Conservation (phyloP, 2,888 invertebrate genomes). For the Creontiades dilutus region DNA sequence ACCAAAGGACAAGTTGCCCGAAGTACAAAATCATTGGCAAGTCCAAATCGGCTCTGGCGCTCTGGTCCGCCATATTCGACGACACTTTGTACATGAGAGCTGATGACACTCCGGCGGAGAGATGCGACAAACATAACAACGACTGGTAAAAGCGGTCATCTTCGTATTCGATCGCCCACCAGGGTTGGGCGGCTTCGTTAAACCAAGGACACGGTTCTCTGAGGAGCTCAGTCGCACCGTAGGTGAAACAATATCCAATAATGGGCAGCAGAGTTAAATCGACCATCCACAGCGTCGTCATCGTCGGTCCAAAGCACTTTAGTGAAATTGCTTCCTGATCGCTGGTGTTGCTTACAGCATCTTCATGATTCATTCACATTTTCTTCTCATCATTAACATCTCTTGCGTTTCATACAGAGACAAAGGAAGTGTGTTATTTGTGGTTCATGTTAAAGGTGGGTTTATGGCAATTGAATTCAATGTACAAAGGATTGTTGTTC, state of each 20-base stretch:
- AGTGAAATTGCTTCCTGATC: too few relatives aligned
- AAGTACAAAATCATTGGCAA: neutral
- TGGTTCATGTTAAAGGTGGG: too few relatives aligned
- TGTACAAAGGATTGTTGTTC: too few relatives aligned
- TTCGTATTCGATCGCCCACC: neutral
- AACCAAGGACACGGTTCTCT: neutral
- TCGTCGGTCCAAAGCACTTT: neutral
- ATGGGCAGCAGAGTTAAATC: neutral
- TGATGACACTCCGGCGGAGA: neutral
- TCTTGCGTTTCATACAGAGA: too few relatives aligned
- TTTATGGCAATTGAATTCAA: too few relatives aligned
- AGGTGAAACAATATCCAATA: neutral
- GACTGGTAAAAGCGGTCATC: neutral
- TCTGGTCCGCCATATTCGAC: neutral
- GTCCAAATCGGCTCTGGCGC: neutral
- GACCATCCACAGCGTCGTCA: neutral
- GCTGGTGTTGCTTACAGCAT: too few relatives aligned
- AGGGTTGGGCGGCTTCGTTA: neutral
- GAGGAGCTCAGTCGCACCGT: neutral
- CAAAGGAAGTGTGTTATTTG: too few relatives aligned
- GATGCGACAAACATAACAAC: neutral
- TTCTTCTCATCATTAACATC: too few relatives aligned
- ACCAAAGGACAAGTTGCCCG: neutral
- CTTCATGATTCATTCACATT: too few relatives aligned
- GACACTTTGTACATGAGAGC: neutral